Base-by-base conservation (phyloP, 2,888 invertebrate genomes). In the Acrobasis repandana region DNA sequence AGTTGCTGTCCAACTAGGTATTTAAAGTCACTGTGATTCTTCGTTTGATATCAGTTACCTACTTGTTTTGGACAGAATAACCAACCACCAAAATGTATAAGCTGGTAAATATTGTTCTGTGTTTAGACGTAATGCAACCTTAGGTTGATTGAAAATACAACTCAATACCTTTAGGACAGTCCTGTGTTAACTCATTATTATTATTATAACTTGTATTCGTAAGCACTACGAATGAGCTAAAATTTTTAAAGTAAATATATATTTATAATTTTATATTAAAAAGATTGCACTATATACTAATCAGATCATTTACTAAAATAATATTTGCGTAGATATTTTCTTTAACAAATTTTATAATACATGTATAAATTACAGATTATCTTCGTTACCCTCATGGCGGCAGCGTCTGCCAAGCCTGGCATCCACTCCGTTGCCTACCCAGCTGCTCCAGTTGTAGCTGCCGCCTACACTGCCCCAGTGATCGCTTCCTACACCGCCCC, bases 401-500 rank as follows among this genome's bases (percentile, higher is more conserved):
- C 88, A 15, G 88, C 77, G 58, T 80, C 83, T 16, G 92, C 91
- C 58, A 91, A 92, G 67, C 92, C 93, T 28, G 90, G 88, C 60
- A 85, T 86, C 62, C 81, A 86, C 65, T 79, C 88, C 9, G 76
- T 81, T 46, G 82, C 82, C 3, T 67, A 67, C 60, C 63, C 67
- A 0, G 60, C 60, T 38, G 75, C 82, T 10, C 76, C 81, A 2
- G 79, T 82, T 11, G 68, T 83, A 14, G 76, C 83, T 0, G 80
- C 84, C 0, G 78, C 82, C 0, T 85, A 84, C 62, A 68, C 77
- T 0, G 76, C 81, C 0, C 89, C 88, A 46, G 70, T 85, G n/a
- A 72, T 81, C 3, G 79, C 85, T 11, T 85, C 92, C 1, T 82
- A 90, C 63, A 83, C 88, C 36, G 82, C 88, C 0, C 83, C 90